Evolutionary conservation across 2,888 invertebrate genomes (phyloP).

Genomic region (Iselma pallidipennis): DNA sequence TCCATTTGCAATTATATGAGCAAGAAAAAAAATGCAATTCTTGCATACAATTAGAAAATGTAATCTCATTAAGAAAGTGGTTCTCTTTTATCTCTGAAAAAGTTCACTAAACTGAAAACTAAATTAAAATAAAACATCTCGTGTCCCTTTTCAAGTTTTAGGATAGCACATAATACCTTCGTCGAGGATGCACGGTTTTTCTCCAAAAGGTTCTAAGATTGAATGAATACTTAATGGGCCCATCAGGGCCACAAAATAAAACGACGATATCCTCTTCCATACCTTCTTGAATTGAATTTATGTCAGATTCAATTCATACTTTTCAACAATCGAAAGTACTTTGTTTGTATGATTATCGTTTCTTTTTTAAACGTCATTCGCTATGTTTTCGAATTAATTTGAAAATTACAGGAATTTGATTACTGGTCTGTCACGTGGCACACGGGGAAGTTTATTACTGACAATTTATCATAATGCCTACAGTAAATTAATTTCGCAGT

Average conservation of each 20-base stretch:
- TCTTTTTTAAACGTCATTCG: constrained; percentile 10
- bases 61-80: constrained; percentile 13
- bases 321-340: background rate
- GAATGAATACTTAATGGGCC: background rate
- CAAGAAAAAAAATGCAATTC: constrained; percentile 17
- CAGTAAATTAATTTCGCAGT: constrained; percentile 21
- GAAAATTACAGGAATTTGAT: background rate
- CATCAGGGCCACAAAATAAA: background rate
- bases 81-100: constrained; percentile 11
- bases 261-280: background rate
- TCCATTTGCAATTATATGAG: background rate
- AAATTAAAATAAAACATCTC: background rate
- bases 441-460: constrained; percentile 9
- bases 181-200: background rate
- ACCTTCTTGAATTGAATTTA: background rate
- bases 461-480: constrained; percentile 18
- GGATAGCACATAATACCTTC: background rate
- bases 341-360: constrained; percentile 8
- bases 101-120: background rate
- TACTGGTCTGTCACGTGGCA: background rate
- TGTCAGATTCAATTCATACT: background rate
- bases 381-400: constrained; percentile 3
- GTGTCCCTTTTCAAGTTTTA: background rate
- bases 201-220: background rate
- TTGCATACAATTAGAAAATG: constrained; percentile 20